Percentiles rank a stretch among this genome's conserved stretches.
Conservation (phyloP, 2,797 vertebrate species). For the Tenualosa thibaudeaui region DNA sequence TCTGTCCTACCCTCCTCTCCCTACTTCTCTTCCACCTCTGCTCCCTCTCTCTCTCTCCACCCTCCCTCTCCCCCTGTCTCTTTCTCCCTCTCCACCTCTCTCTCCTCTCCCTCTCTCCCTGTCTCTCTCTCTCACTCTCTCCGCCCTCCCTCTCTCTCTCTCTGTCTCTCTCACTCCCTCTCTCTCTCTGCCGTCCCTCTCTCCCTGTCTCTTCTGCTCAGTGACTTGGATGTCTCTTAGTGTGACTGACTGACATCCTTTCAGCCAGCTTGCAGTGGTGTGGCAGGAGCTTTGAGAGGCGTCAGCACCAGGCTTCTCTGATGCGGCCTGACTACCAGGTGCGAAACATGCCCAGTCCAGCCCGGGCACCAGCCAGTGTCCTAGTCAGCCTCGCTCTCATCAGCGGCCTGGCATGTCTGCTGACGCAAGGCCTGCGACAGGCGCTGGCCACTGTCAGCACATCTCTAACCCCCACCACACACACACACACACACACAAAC, state of each 20-base stretch:
- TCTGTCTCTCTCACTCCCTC: background rate
- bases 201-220: too few relatives aligned
- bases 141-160: background rate
- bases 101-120: background rate
- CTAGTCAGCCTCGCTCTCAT: conserved; percentile 8
- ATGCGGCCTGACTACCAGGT: background rate
- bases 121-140: background rate
- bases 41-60: background rate
- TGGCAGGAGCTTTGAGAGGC: background rate
- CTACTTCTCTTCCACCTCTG: background rate
- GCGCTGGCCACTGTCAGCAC: background rate
- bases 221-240: background rate
- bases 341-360: background rate
- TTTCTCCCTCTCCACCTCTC: background rate
- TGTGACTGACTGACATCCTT: background rate
- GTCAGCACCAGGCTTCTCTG: background rate
- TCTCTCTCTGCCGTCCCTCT: background rate
- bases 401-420: conserved; percentile 13
- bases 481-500: conserved; percentile 10
- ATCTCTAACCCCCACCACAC: background rate
- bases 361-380: background rate
- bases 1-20: background rate
- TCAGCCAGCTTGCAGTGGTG: background rate
- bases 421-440: background rate
- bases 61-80: background rate